Evolutionary conservation across 2,113 vertebrate genomes (phyloP).

Genomic region (Oncorhynchus mykiss): DNA sequence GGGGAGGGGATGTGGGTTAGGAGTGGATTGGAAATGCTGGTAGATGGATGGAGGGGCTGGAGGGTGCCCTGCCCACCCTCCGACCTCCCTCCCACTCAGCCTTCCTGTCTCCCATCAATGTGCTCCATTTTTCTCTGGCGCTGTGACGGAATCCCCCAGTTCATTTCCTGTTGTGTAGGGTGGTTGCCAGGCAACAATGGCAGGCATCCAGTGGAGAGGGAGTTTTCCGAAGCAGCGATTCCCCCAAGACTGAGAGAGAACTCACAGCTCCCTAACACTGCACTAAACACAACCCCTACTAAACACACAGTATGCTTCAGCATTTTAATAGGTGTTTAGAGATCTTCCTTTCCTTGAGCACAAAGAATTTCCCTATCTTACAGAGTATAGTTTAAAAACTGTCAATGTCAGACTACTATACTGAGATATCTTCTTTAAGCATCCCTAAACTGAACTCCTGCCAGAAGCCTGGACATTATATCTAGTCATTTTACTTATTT

Average conservation of each 20-base stretch:
- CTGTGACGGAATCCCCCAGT: conserved; percentile 86
- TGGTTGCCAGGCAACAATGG: conserved; percentile 83
- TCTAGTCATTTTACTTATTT: conserved; percentile 56
- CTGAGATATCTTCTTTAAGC: neutral
- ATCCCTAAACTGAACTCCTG: conserved; percentile 9
- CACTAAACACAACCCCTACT: neutral
- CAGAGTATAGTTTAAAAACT: conserved; percentile 2
- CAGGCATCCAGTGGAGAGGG: conserved; percentile 70
- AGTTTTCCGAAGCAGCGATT: conserved; percentile 58
- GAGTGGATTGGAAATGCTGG: neutral
- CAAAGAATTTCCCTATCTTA: conserved; percentile 22
- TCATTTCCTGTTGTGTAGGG: conserved; percentile 94
- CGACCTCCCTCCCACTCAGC: conserved; percentile 51
- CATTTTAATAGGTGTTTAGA: neutral
- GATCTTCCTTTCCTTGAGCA: neutral
- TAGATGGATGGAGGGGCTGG: conserved; percentile 20
- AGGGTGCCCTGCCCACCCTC: conserved; percentile 27
- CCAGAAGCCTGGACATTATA: conserved; percentile 40
- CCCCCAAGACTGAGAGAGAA: conserved; percentile 25
- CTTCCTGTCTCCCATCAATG: conserved; percentile 80
- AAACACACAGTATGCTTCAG: neutral
- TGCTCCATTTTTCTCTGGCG: conserved; percentile 70
- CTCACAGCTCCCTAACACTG: conserved; percentile 30
- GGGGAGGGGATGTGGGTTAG: neutral
- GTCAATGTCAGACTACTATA: neutral